Conservation (phyloP, 1,140 invertebrate genomes). For the Propsilocerus akamusi region DNA sequence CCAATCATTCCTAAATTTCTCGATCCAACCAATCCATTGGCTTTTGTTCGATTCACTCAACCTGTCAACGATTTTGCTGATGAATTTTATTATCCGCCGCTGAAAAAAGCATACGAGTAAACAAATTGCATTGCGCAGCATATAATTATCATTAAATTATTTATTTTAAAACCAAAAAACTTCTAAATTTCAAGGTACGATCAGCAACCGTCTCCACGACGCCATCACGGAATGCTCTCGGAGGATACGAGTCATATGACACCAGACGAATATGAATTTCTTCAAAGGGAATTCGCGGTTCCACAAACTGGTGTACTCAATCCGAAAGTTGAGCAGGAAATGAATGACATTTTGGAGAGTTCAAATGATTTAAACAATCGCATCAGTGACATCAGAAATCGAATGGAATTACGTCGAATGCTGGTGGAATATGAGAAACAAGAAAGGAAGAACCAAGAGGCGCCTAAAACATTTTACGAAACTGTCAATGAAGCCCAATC, state of each 20-base stretch:
- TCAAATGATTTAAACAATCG: slow-evolving; percentile 3
- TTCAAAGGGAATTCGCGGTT: slow-evolving; percentile 8
- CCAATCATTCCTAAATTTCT: slow-evolving; percentile 15
- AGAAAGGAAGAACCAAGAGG: not conserved
- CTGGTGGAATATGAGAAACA: slow-evolving; percentile 6
- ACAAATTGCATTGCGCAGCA: slow-evolving; percentile 7
- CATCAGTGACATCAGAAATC: slow-evolving; percentile 6
- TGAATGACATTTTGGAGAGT: not conserved
- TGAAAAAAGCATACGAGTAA: slow-evolving; percentile 11
- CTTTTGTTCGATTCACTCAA: slow-evolving; percentile 59
- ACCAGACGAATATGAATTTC: slow-evolving; percentile 11
- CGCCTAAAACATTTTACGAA: not conserved
- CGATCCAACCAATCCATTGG: slow-evolving; percentile 43
- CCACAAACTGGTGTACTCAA: slow-evolving; percentile 5
- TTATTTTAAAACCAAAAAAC: slow-evolving; percentile 6
- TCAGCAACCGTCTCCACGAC: slow-evolving; percentile 8
- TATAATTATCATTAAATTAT: slow-evolving; percentile 4
- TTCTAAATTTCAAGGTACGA: slow-evolving; percentile 5
- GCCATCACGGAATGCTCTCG: slow-evolving; percentile 12
- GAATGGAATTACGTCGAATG: slow-evolving; percentile 8
- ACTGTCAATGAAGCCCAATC: not conserved
- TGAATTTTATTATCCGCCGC: slow-evolving; percentile 55
- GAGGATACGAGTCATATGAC: slow-evolving; percentile 15
- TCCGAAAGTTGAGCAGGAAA: not conserved
- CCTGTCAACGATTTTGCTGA: slow-evolving; percentile 51